Evolutionary conservation across 2,113 vertebrate species (phyloP).

Genomic region (Cebus imitator): DNA sequence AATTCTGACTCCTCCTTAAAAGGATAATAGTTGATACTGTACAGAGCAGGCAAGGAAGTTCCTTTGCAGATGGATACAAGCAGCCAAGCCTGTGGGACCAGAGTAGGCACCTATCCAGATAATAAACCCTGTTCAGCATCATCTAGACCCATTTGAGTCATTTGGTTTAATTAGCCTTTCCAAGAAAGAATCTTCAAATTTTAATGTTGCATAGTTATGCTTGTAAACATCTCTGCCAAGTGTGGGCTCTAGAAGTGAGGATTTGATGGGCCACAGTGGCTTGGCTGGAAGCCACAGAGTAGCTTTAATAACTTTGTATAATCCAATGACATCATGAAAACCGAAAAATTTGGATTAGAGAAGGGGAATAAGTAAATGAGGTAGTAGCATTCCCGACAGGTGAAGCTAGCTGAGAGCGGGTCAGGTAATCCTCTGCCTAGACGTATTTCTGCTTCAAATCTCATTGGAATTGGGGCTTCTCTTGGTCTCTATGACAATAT

Average conservation of each 20-base stretch:
- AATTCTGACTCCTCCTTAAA: neutral
- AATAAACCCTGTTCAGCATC: neutral
- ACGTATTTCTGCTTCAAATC: neutral
- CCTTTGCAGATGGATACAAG: neutral
- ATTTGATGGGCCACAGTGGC: neutral
- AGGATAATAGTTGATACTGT: neutral
- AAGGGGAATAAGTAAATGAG: conserved; percentile 47
- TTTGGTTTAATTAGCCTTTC: conserved; percentile 37
- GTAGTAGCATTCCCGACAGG: neutral
- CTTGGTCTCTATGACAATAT: neutral
- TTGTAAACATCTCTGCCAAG: conserved; percentile 44
- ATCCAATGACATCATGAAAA: conserved; percentile 45
- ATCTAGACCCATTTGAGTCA: conserved; percentile 49
- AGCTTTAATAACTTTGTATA: conserved; percentile 54
- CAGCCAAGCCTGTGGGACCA: neutral
- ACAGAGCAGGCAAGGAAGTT: neutral
- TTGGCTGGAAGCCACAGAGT: conserved; percentile 35
- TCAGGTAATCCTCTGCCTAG: conserved; percentile 18
- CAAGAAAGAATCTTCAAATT: neutral
- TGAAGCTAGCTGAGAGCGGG: neutral
- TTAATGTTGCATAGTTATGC: neutral
- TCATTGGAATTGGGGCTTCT: neutral
- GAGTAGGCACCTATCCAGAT: neutral
- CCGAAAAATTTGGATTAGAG: conserved; percentile 32
- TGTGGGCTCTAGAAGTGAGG: neutral